These are phyloP conservation scores for Alces alces DNA, from an alignment of 2,113 vertebrate species.

Conservation along the genomic window DNA sequence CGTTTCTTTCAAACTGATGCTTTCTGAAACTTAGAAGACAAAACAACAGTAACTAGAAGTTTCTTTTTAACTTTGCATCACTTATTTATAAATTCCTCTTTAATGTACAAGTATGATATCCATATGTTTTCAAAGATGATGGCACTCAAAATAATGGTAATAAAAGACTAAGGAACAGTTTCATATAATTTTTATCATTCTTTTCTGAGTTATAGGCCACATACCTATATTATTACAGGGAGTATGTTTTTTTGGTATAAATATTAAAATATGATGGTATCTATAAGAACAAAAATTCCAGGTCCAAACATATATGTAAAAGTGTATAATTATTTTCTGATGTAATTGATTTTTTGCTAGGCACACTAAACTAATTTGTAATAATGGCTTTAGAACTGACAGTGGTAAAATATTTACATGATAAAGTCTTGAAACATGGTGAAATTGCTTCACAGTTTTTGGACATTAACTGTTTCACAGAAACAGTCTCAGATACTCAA, in stretches of 20 bases:
- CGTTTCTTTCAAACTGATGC: background rate
- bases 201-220: conserved; percentile 38
- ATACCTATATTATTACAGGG: conserved; percentile 59
- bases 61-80: background rate
- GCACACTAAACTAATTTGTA: conserved; percentile 54
- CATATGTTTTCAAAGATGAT: background rate
- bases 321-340: conserved; percentile 59
- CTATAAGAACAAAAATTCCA: conserved; percentile 65
- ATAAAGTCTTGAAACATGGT: conserved; percentile 34
- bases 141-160: background rate
- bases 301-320: conserved; percentile 36
- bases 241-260: conserved; percentile 58
- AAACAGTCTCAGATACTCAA: conserved; percentile 32
- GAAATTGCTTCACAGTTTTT: background rate
- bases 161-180: background rate
- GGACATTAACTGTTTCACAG: conserved; percentile 43
- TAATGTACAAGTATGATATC: background rate
- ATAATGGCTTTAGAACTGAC: conserved; percentile 33
- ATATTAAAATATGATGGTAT: conserved; percentile 37
- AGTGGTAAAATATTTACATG: conserved; percentile 39
- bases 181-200: conserved; percentile 21
- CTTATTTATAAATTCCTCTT: background rate
- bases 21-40: background rate
- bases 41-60: background rate
- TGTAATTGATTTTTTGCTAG: conserved; percentile 62